Conservation (phyloP, 2,113 vertebrate species). For the Sciurus niger region DNA sequence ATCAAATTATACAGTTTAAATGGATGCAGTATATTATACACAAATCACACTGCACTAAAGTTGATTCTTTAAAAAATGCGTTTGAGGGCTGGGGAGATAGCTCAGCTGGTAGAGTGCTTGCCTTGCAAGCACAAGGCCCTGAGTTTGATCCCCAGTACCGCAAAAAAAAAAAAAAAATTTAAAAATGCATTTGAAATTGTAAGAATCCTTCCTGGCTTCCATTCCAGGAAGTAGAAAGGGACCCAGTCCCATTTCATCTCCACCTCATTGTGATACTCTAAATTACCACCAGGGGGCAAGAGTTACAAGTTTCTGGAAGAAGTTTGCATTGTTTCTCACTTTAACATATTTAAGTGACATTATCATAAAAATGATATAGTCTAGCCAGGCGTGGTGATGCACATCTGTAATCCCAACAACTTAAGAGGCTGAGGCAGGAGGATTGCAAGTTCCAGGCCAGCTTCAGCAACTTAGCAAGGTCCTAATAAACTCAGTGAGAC, state of each 20-base stretch:
- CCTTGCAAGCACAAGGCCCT: too few species aligned
- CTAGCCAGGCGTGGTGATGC: too few species aligned
- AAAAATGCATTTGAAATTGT: neutral
- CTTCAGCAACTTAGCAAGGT: too few species aligned
- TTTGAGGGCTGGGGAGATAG: too few species aligned
- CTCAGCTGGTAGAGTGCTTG: too few species aligned
- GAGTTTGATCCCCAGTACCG: too few species aligned
- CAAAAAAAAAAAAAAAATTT: too few species aligned
- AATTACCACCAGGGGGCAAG: slow-evolving; percentile 4
- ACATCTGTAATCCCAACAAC: too few species aligned
- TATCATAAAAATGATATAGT: too few species aligned
- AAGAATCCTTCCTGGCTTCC: neutral
- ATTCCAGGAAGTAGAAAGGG: neutral
- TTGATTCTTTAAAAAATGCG: neutral
- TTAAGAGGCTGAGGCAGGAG: too few species aligned
- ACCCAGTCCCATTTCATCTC: neutral
- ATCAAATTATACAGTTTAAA: neutral
- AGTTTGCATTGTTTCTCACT: neutral
- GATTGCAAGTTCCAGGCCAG: too few species aligned
- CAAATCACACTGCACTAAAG: neutral
- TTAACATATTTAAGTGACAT: neutral
- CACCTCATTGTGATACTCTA: neutral
- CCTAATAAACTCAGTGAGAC: too few species aligned
- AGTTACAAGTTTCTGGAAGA: neutral
- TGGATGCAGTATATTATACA: neutral